phyloP scores from a whole-genome alignment of 2,888 invertebrate species.

The Cheilosia vulpina region DNA sequence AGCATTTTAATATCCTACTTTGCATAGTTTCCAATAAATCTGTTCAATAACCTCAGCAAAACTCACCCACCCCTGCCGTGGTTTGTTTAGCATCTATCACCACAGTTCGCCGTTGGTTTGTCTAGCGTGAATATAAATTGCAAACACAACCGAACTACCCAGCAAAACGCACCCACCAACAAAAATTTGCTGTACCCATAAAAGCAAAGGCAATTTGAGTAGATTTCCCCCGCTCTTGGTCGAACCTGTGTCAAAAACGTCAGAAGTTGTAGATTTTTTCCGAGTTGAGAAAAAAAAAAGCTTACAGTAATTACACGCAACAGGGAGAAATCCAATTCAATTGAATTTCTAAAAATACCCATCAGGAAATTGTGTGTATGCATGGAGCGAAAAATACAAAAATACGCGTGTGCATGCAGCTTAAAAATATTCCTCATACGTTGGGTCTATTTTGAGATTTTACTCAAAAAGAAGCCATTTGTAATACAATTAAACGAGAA shows the following conservation, averaged over 20 bases:
- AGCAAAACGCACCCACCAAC: not conserved
- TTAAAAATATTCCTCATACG: slow-evolving; percentile 59
- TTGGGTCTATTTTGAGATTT: slow-evolving; percentile 45
- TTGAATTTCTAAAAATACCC: slow-evolving; percentile 66
- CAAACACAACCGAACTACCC: not conserved
- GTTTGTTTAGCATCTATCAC: slow-evolving; percentile 4
- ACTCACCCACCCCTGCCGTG: not conserved
- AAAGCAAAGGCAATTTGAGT: not conserved
- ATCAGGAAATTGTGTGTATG: slow-evolving; percentile 48
- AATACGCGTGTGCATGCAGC: slow-evolving; percentile 44
- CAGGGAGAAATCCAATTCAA: slow-evolving; percentile 34
- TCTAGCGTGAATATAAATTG: slow-evolving; percentile 3
- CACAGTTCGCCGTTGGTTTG: not conserved
- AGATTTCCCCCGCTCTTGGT: not conserved
- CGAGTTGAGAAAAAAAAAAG: not conserved
- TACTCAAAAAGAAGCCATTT: slow-evolving; percentile 28
- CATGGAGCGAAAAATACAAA: slow-evolving; percentile 42
- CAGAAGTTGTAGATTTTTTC: not conserved
- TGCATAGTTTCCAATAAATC: not conserved
- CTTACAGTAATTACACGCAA: slow-evolving; percentile 21
- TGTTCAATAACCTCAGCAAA: slow-evolving; percentile 6
- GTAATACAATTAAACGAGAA: slow-evolving; percentile 13
- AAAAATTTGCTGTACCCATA: not conserved
- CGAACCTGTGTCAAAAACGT: slow-evolving; percentile 48
- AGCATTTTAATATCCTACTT: not conserved